Conservation (phyloP, 2,888 invertebrate species). For the Cephus nigrinus region DNA sequence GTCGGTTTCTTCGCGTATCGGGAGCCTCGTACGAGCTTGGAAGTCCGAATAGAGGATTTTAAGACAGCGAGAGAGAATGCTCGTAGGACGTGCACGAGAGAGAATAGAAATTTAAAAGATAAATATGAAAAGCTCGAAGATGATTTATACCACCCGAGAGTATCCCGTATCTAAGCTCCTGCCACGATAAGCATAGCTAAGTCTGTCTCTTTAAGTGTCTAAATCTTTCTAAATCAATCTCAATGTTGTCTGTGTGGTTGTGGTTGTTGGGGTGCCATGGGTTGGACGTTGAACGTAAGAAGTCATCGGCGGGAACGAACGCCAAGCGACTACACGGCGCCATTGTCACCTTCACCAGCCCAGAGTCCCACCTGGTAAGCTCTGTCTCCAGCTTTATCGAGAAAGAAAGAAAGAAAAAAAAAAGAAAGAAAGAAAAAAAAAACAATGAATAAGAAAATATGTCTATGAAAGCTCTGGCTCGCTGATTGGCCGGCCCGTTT, state of each 20-base stretch:
- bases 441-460: slow-evolving; percentile 27
- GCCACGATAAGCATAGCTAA: neutral
- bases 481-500: slow-evolving; percentile 53
- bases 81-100: too few species aligned
- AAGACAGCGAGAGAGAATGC: too few species aligned
- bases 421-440: slow-evolving; percentile 11
- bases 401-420: slow-evolving; percentile 30
- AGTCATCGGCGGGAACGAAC: slow-evolving; percentile 55
- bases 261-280: slow-evolving; percentile 24
- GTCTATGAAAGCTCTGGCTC: slow-evolving; percentile 42
- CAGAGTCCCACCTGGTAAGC: slow-evolving; percentile 72
- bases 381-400: slow-evolving; percentile 43
- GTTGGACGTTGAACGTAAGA: slow-evolving; percentile 48
- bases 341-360: slow-evolving; percentile 72
- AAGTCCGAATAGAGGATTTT: too few species aligned
- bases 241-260: slow-evolving; percentile 25
- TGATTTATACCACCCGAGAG: too few species aligned
- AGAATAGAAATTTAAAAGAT: too few species aligned
- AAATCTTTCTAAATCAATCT: slow-evolving; percentile 18
- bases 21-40: too few species aligned
- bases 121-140: too few species aligned
- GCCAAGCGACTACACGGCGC: slow-evolving; percentile 63
- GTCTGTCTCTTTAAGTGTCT: neutral
- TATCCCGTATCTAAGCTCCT: too few species aligned
- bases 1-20: too few species aligned